Evolutionary conservation across 2,888 invertebrate genomes (phyloP).

Genomic region (Crocallis elinguaria): DNA sequence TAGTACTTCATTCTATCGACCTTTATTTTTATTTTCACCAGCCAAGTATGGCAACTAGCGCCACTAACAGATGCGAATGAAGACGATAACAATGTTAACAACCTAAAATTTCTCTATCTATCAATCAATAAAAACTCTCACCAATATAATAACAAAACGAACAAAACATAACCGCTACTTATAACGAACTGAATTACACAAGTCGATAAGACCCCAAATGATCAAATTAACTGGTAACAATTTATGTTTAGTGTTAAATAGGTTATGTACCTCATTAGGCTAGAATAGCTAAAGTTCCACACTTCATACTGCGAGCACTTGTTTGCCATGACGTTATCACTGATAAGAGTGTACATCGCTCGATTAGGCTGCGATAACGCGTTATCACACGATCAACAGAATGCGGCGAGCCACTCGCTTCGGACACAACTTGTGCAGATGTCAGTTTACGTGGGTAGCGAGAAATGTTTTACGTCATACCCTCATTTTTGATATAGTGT

Average conservation of each 20-base stretch:
- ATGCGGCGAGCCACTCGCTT: conserved; percentile 30
- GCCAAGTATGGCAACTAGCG: not conserved
- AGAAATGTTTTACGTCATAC: conserved; percentile 8
- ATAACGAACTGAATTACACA: not conserved
- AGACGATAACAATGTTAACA: too few species aligned
- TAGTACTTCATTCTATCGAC: too few species aligned
- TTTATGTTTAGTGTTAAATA: conserved; percentile 21
- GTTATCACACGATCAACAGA: conserved; percentile 74
- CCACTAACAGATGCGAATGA: too few species aligned
- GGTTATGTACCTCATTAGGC: conserved; percentile 62
- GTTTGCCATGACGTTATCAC: conserved; percentile 73
- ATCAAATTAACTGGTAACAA: too few species aligned
- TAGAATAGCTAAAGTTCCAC: conserved; percentile 62
- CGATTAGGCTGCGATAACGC: conserved; percentile 72
- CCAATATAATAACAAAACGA: not conserved
- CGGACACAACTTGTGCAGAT: conserved; percentile 1
- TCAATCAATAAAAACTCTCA: not conserved
- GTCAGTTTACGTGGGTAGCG: not conserved
- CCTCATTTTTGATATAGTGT: conserved; percentile 4
- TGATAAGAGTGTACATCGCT: conserved; percentile 78
- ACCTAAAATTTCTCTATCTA: not conserved
- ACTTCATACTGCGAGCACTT: conserved; percentile 63
- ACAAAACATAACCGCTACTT: not conserved
- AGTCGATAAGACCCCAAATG: too few species aligned
- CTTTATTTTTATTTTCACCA: not conserved